These are phyloP conservation scores for Heliconius melpomene DNA, from an alignment of 1,140 invertebrate genomes.

Conservation along the genomic window DNA sequence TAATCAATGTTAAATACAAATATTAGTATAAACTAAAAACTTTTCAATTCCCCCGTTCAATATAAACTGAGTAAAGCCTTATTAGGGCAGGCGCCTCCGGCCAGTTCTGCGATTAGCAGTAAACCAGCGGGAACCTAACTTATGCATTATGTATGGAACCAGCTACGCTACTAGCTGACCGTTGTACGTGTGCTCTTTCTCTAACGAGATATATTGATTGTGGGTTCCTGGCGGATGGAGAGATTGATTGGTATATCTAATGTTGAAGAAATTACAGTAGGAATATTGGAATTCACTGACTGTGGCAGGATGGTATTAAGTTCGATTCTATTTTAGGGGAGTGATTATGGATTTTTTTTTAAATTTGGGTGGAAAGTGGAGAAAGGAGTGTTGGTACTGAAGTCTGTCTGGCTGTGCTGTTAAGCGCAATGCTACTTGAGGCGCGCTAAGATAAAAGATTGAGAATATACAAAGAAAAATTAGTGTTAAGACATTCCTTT, in stretches of 20 bases:
- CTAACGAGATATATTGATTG: conserved; percentile 14
- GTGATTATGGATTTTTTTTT: too few relatives aligned
- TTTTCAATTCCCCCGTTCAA: background rate
- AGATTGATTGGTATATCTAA: background rate
- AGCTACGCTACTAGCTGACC: conserved; percentile 28
- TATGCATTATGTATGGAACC: conserved; percentile 37
- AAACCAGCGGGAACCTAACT: conserved; percentile 32
- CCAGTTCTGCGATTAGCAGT: conserved; percentile 40
- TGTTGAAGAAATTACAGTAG: too few relatives aligned
- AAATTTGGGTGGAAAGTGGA: too few relatives aligned
- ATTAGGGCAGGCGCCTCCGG: conserved; percentile 44
- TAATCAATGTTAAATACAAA: background rate
- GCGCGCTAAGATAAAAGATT: too few relatives aligned
- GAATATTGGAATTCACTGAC: too few relatives aligned
- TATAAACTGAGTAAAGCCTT: conserved; percentile 17
- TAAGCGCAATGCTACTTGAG: too few relatives aligned
- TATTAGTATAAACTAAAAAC: conserved; percentile 1
- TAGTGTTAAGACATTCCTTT: too few relatives aligned
- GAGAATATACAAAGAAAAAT: too few relatives aligned
- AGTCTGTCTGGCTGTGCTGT: too few relatives aligned
- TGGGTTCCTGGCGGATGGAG: background rate
- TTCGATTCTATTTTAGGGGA: too few relatives aligned
- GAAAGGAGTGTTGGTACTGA: too few relatives aligned
- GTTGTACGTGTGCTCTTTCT: conserved; percentile 12
- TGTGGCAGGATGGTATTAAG: too few relatives aligned